Evolutionary conservation across 2,113 vertebrate species (phyloP).

Genomic region (Cottus gobio): DNA sequence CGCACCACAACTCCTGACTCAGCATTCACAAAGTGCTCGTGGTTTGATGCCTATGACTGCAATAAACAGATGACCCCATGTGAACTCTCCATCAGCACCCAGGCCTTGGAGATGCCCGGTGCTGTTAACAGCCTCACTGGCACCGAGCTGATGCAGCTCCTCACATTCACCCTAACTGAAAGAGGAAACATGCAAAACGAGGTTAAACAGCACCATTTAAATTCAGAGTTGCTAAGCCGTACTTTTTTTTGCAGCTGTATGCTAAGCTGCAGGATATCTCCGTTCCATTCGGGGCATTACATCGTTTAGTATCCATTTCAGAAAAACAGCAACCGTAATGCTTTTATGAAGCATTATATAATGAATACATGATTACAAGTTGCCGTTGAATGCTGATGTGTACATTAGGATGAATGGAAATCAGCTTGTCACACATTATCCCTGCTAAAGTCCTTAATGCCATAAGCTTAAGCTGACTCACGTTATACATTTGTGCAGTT

Average conservation of each 20-base stretch:
- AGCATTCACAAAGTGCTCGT: conserved; percentile 11
- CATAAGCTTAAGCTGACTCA: conserved; percentile 30
- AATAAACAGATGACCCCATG: conserved; percentile 45
- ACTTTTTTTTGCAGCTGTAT: conserved; percentile 31
- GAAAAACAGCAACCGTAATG: conserved; percentile 16
- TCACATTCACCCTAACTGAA: conserved; percentile 26
- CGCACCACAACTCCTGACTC: not conserved
- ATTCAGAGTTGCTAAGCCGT: conserved; percentile 40
- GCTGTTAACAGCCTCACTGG: conserved; percentile 52
- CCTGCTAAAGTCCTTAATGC: conserved; percentile 25
- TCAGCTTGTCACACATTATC: conserved; percentile 18
- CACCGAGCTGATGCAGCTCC: conserved; percentile 41
- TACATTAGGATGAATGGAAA: conserved; percentile 30
- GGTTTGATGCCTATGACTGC: conserved; percentile 21
- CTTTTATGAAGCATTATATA: conserved; percentile 40
- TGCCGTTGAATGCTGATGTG: conserved; percentile 15
- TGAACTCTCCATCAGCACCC: conserved; percentile 7
- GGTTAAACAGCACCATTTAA: conserved; percentile 27
- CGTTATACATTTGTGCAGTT: conserved; percentile 8
- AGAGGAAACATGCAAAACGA: conserved; percentile 13
- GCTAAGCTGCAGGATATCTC: conserved; percentile 47
- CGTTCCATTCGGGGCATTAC: conserved; percentile 42
- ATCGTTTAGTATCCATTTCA: conserved; percentile 28
- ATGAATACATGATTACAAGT: conserved; percentile 34
- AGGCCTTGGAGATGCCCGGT: conserved; percentile 45